phyloP scores from a whole-genome alignment of 1,140 invertebrate species.

The Tetragnatha versicolor region DNA sequence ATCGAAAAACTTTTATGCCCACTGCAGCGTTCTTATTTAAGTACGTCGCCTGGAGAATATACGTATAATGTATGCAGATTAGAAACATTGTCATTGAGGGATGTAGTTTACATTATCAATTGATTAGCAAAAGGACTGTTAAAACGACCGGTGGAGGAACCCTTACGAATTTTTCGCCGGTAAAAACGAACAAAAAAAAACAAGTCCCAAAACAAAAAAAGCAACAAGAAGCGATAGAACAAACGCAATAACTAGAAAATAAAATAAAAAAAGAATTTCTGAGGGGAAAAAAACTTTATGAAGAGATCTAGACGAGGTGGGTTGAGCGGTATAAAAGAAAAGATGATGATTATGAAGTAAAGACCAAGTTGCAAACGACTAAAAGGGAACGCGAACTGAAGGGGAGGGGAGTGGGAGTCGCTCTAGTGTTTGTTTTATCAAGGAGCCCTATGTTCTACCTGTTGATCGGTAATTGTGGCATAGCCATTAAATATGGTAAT shows the following conservation, averaged over 20 bases:
- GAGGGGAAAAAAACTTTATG: conserved; percentile 12
- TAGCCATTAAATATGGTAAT: conserved; percentile 55
- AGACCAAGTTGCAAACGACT: conserved; percentile 45
- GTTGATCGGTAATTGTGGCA: conserved; percentile 54
- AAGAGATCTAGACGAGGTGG: conserved; percentile 18
- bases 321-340: neutral
- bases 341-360: conserved; percentile 44
- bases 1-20: conserved; percentile 45
- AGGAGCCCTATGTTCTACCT: conserved; percentile 47
- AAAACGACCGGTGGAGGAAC: conserved; percentile 14
- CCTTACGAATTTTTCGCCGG: conserved; percentile 21
- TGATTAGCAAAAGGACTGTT: conserved; percentile 38
- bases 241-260: conserved; percentile 53
- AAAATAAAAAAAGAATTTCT: conserved; percentile 28
- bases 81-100: conserved; percentile 52
- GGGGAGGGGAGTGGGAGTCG: neutral
- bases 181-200: conserved; percentile 46
- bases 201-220: neutral
- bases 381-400: neutral
- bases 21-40: neutral
- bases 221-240: conserved; percentile 8
- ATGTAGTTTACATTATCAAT: conserved; percentile 53
- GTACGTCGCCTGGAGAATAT: neutral
- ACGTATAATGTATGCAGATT: conserved; percentile 50
- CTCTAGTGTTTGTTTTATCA: conserved; percentile 54